Evolutionary conservation across 2,888 invertebrate species (phyloP).

Genomic region (Drosophila merina): DNA sequence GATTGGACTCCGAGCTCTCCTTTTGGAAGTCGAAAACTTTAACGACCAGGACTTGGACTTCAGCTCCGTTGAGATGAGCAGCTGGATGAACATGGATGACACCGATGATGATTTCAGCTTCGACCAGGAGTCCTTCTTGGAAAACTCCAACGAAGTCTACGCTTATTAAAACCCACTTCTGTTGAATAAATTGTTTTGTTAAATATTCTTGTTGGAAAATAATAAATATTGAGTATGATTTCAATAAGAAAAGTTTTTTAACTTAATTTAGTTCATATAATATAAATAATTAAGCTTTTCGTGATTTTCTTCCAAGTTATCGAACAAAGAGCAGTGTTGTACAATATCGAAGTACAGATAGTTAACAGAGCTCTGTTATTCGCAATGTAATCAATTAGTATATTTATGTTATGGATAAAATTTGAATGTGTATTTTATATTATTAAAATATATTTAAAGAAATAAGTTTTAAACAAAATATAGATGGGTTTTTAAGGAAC

Average conservation of each 20-base stretch:
- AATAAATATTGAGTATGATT: neutral
- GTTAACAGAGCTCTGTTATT: neutral
- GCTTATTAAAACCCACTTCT: too few relatives aligned
- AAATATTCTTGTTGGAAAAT: neutral
- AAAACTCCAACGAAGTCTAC: neutral
- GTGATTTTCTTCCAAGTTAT: neutral
- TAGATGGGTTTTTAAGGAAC: too few relatives aligned
- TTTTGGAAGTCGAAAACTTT: neutral
- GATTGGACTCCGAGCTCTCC: neutral
- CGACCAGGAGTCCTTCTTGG: neutral
- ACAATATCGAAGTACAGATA: neutral
- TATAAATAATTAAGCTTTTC: too few relatives aligned
- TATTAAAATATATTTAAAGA: too few relatives aligned
- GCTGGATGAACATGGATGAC: neutral
- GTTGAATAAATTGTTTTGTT: neutral
- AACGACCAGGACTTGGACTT: neutral
- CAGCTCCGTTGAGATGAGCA: neutral
- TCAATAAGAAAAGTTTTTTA: neutral
- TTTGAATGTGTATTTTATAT: too few relatives aligned
- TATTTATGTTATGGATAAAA: too few relatives aligned
- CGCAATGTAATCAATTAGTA: neutral
- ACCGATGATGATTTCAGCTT: neutral
- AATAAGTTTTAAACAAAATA: too few relatives aligned
- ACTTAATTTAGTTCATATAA: neutral
- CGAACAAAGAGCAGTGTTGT: neutral